phyloP scores from a whole-genome alignment of 2,113 vertebrate species.

The Hyperopisus bebe region DNA sequence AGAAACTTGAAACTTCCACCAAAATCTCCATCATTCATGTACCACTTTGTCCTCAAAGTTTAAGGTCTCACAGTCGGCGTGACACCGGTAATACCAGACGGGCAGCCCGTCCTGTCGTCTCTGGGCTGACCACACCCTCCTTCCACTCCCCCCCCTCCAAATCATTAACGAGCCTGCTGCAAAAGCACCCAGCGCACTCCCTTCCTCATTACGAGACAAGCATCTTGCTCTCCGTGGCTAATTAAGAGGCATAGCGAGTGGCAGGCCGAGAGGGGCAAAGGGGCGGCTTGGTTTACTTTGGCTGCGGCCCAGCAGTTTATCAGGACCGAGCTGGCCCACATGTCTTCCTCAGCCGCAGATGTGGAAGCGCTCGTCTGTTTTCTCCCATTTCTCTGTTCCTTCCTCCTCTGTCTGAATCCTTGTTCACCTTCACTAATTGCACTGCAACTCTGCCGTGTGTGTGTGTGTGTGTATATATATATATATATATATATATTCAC shows the following conservation, averaged over 20 bases:
- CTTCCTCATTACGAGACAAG: slow-evolving; percentile 60
- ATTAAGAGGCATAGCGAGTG: slow-evolving; percentile 40
- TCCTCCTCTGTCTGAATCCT: slow-evolving; percentile 11
- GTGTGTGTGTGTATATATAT: too few species aligned
- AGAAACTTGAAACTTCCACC: not conserved
- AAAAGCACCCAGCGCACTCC: slow-evolving; percentile 47
- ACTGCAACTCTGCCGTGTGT: not conserved
- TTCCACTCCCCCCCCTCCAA: not conserved
- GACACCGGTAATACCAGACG: not conserved
- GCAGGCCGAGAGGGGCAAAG: slow-evolving; percentile 12
- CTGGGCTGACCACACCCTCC: not conserved
- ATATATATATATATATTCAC: not conserved
- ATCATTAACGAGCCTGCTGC: slow-evolving; percentile 49
- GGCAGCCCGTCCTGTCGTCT: not conserved
- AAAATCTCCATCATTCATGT: not conserved
- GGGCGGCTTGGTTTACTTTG: slow-evolving; percentile 34
- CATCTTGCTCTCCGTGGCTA: slow-evolving; percentile 56
- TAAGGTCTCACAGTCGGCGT: not conserved
- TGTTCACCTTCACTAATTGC: not conserved
- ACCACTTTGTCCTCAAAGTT: not conserved
- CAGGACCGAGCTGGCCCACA: slow-evolving; percentile 19
- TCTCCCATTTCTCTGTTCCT: slow-evolving; percentile 15
- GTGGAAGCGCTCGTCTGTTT: not conserved
- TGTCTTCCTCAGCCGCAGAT: slow-evolving; percentile 7
- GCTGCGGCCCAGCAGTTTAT: slow-evolving; percentile 37